These are phyloP conservation scores for Mola mola DNA, from an alignment of 2,113 vertebrate genomes.

Conservation along the genomic window DNA sequence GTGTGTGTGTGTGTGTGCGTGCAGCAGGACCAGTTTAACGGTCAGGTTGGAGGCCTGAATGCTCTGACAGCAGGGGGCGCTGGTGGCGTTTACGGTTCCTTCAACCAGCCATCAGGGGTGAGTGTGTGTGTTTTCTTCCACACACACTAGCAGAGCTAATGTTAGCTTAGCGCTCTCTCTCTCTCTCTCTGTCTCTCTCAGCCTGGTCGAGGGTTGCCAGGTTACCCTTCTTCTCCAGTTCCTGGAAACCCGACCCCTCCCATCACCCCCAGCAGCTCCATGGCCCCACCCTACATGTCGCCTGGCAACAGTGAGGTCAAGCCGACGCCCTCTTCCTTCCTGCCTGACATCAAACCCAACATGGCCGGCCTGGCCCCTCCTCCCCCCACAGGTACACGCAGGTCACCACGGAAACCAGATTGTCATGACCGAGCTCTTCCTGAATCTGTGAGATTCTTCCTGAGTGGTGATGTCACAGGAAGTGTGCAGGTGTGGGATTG, in stretches of 20 bases:
- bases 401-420: too few relatives aligned
- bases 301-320: slow-evolving; percentile 88
- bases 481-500: too few relatives aligned
- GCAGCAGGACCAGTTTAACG: slow-evolving; percentile 89
- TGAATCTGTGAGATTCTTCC: too few relatives aligned
- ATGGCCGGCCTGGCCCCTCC: slow-evolving; percentile 81
- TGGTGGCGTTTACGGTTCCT: slow-evolving; percentile 73
- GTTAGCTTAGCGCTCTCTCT: neutral
- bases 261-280: slow-evolving; percentile 86
- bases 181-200: slow-evolving; percentile 49
- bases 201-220: slow-evolving; percentile 86
- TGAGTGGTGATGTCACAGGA: slow-evolving; percentile 22
- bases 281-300: slow-evolving; percentile 85
- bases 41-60: slow-evolving; percentile 81
- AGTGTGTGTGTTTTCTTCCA: slow-evolving; percentile 22
- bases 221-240: slow-evolving; percentile 90
- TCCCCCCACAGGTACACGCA: slow-evolving; percentile 72
- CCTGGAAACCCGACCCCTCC: slow-evolving; percentile 91
- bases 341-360: slow-evolving; percentile 89
- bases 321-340: slow-evolving; percentile 81
- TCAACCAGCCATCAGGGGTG: slow-evolving; percentile 86
- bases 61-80: slow-evolving; percentile 62
- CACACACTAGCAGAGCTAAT: neutral
- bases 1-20: slow-evolving; percentile 9
- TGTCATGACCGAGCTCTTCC: too few relatives aligned